Percentiles rank a stretch among this genome's conserved stretches.
These are phyloP conservation scores for Sarcoramphus papa DNA, from an alignment of 2,797 vertebrate genomes.

Conservation along the genomic window DNA sequence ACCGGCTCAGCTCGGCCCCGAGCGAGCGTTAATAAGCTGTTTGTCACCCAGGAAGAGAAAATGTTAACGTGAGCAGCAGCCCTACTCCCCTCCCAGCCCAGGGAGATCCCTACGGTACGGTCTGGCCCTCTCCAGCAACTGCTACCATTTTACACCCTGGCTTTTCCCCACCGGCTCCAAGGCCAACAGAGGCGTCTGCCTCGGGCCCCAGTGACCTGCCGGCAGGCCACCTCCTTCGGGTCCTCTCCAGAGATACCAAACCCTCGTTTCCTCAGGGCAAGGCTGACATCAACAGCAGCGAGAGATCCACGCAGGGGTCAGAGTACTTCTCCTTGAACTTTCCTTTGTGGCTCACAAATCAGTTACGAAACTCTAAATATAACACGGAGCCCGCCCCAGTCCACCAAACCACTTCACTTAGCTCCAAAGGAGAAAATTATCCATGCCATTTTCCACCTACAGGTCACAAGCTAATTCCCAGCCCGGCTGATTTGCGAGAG, in stretches of 20 bases:
- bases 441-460: not conserved
- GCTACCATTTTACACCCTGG: accelerated
- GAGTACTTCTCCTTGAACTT: not conserved
- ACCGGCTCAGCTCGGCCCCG: not conserved
- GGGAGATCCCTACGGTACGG: accelerated
- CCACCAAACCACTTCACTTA: not conserved
- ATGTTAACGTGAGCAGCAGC: accelerated
- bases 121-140: not conserved
- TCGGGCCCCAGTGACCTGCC: not conserved
- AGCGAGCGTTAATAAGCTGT: not conserved
- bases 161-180: not conserved
- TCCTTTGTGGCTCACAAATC: not conserved
- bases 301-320: not conserved
- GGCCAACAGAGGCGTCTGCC: not conserved
- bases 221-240: not conserved
- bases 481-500: not conserved
- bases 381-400: not conserved
- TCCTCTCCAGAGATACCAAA: not conserved
- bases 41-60: not conserved
- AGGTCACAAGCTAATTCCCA: not conserved
- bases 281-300: accelerated
- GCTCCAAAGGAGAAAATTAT: not conserved
- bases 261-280: accelerated
- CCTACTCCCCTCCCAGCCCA: not conserved
- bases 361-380: not conserved